phyloP scores from a whole-genome alignment of 2,888 invertebrate species.

The Allophyes oxyacanthae region DNA sequence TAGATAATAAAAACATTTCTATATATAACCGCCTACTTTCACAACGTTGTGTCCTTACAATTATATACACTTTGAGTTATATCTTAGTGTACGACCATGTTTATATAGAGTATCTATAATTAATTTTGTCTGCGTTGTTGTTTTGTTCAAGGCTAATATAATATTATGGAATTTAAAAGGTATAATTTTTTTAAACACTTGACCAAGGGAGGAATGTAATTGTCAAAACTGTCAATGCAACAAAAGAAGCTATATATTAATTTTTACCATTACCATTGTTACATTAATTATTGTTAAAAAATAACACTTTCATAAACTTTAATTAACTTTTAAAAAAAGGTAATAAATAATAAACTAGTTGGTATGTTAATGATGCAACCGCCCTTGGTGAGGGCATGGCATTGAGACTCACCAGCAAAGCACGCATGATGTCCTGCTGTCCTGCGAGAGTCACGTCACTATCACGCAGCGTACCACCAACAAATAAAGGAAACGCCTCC shows the following conservation, averaged over 20 bases:
- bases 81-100: slow-evolving; percentile 37
- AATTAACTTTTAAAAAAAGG: slow-evolving; percentile 18
- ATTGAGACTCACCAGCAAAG: slow-evolving; percentile 82
- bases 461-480: slow-evolving; percentile 82
- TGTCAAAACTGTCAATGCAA: background rate
- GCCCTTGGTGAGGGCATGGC: slow-evolving; percentile 65
- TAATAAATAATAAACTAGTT: slow-evolving; percentile 36
- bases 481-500: slow-evolving; percentile 87
- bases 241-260: background rate
- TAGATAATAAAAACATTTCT: slow-evolving; percentile 61
- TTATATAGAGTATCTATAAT: slow-evolving; percentile 51
- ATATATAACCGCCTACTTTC: slow-evolving; percentile 62
- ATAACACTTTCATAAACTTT: slow-evolving; percentile 25
- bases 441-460: slow-evolving; percentile 78
- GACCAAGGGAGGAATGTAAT: too few species aligned
- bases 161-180: background rate
- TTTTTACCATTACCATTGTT: slow-evolving; percentile 25
- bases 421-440: slow-evolving; percentile 82
- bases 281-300: background rate
- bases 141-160: slow-evolving; percentile 29
- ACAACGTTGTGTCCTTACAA: slow-evolving; percentile 64
- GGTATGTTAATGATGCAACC: slow-evolving; percentile 59
- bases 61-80: too few species aligned
- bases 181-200: background rate
- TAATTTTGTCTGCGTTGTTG: slow-evolving; percentile 31